Evolutionary conservation across 2,797 vertebrate species (phyloP).

Genomic region (Microctenopoma stevenorrisi): DNA sequence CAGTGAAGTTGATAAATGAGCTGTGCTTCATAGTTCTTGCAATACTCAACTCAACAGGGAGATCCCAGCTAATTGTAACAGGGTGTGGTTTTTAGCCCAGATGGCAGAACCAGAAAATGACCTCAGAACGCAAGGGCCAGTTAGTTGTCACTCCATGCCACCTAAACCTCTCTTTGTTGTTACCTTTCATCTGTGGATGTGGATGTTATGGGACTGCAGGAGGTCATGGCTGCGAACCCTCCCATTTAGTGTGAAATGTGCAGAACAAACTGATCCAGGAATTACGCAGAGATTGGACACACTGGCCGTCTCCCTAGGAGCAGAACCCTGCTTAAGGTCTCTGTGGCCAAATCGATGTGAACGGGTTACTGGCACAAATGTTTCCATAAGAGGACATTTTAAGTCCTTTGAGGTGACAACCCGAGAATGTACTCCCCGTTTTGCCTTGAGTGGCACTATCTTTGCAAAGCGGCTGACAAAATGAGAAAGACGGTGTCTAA

Average conservation of each 20-base stretch:
- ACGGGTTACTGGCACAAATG: slow-evolving; percentile 74
- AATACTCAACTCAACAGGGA: slow-evolving; percentile 45
- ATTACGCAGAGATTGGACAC: slow-evolving; percentile 81
- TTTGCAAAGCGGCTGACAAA: slow-evolving; percentile 12
- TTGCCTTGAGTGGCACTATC: slow-evolving; percentile 30
- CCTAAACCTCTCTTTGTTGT: slow-evolving; percentile 87
- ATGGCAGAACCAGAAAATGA: slow-evolving; percentile 90
- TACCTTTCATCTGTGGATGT: slow-evolving; percentile 88
- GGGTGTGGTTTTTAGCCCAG: slow-evolving; percentile 62
- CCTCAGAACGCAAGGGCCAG: slow-evolving; percentile 73
- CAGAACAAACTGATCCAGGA: slow-evolving; percentile 87
- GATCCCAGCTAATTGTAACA: slow-evolving; percentile 63
- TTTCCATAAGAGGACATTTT: slow-evolving; percentile 56
- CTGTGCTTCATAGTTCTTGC: slow-evolving; percentile 56
- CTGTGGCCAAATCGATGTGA: slow-evolving; percentile 70
- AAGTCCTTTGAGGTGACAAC: slow-evolving; percentile 56
- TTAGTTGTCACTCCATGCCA: slow-evolving; percentile 84
- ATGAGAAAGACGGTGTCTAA: slow-evolving; percentile 10
- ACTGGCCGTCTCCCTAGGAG: slow-evolving; percentile 73
- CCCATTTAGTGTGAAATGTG: slow-evolving; percentile 89
- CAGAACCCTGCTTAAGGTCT: slow-evolving; percentile 55
- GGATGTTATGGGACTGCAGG: slow-evolving; percentile 86
- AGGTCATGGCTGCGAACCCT: slow-evolving; percentile 82
- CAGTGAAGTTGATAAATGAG: slow-evolving; percentile 74
- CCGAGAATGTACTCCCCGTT: slow-evolving; percentile 34